A percentile compares a stretch with the other conserved stretches of the same genome.
Evolutionary conservation across 2,113 vertebrate species (phyloP).

Genomic region (Callospermophilus lateralis): DNA sequence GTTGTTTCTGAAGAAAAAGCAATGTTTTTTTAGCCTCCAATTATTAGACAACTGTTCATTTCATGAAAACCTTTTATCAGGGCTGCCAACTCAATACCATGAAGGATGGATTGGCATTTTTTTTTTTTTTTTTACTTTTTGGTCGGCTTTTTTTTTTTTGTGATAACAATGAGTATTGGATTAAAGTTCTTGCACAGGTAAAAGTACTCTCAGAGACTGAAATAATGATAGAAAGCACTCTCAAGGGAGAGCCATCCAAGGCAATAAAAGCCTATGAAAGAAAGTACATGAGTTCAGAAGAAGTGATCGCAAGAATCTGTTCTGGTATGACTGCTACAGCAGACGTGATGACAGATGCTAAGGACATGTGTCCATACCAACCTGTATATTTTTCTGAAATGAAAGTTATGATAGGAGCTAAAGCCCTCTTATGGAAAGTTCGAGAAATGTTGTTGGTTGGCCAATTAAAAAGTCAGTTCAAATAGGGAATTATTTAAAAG

Average conservation of each 20-base stretch:
- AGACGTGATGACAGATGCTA: background rate
- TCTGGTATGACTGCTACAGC: background rate
- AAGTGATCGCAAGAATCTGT: background rate
- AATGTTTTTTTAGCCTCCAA: background rate
- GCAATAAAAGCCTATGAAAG: background rate
- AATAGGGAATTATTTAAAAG: background rate
- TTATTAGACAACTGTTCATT: background rate
- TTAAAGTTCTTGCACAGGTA: background rate
- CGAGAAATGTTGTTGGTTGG: background rate
- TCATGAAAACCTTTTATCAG: background rate
- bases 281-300: background rate
- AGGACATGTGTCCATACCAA: background rate
- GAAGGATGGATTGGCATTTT: background rate
- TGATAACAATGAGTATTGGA: background rate
- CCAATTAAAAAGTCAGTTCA: background rate
- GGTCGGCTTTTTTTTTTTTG: background rate
- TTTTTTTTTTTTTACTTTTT: constrained; percentile 5
- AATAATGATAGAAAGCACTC: background rate
- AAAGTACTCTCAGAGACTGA: background rate
- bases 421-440: background rate
- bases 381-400: background rate
- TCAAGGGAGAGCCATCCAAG: background rate
- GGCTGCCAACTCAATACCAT: background rate
- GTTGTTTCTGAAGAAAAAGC: background rate
- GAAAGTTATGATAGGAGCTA: background rate